Evolutionary conservation across 2,888 invertebrate genomes (phyloP).

Genomic region (Steinernema carpocapsae): DNA sequence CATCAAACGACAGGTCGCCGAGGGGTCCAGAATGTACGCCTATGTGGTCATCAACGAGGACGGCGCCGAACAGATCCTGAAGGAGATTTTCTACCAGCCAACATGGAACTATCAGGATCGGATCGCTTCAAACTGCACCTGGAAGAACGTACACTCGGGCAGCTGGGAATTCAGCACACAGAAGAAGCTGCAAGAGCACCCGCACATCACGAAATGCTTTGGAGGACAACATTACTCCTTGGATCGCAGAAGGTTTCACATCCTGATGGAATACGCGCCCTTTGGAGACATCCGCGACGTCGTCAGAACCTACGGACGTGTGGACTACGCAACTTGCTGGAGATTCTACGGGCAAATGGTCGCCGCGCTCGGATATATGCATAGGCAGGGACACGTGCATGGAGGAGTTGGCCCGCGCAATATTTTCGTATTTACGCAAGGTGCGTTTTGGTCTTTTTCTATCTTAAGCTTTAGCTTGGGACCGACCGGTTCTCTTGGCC

Average conservation of each 20-base stretch:
- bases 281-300: conserved; percentile 11
- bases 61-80: not conserved
- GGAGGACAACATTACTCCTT: not conserved
- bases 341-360: conserved; percentile 12
- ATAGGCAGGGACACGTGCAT: not conserved
- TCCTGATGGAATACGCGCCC: conserved; percentile 24
- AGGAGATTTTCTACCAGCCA: not conserved
- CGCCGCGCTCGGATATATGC: conserved; percentile 3
- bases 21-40: not conserved
- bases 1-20: not conserved
- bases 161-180: not conserved
- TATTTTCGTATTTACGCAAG: not conserved
- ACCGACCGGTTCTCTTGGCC: too few species aligned
- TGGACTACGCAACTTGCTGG: not conserved
- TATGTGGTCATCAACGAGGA: not conserved
- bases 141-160: not conserved
- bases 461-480: not conserved
- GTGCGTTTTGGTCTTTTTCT: not conserved
- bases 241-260: not conserved
- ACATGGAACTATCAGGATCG: too few species aligned
- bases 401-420: not conserved
- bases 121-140: too few species aligned
- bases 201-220: conserved; percentile 1
- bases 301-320: not conserved
- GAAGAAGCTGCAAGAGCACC: not conserved